phyloP scores from a whole-genome alignment of 2,113 vertebrate species.

The Ceyx margarethae region DNA sequence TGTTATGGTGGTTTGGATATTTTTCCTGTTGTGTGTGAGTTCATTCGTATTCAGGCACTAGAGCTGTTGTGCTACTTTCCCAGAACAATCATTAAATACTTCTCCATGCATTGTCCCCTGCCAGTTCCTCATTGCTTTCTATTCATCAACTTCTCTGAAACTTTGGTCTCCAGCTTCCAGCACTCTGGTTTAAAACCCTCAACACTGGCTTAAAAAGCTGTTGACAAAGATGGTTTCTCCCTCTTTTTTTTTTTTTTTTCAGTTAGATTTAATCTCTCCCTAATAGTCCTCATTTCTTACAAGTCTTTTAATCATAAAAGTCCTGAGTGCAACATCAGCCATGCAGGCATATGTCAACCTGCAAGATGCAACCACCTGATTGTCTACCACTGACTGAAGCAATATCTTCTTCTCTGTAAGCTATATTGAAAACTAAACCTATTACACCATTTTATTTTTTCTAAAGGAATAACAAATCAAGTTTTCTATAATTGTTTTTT shows the following conservation, averaged over 20 bases:
- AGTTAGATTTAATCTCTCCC: background rate
- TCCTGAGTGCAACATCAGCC: background rate
- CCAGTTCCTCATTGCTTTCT: background rate
- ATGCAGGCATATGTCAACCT: background rate
- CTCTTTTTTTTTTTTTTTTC: background rate
- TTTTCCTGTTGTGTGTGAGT: background rate
- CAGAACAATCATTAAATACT: background rate
- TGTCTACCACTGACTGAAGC: background rate
- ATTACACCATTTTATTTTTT: background rate
- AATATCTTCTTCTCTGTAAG: background rate
- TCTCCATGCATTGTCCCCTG: background rate
- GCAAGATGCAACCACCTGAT: background rate
- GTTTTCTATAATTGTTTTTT: background rate
- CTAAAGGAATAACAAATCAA: background rate
- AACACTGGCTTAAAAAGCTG: background rate
- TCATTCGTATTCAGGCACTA: background rate
- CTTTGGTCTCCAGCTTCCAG: background rate
- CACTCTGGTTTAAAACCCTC: background rate
- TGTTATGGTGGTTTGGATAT: background rate
- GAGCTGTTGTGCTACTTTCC: background rate
- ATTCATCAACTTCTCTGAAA: background rate
- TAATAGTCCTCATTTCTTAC: background rate
- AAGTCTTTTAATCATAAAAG: background rate
- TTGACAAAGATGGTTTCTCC: background rate
- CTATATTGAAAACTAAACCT: background rate